Base-by-base conservation (phyloP, 2,113 vertebrate species). In the Corythaeola cristata region DNA sequence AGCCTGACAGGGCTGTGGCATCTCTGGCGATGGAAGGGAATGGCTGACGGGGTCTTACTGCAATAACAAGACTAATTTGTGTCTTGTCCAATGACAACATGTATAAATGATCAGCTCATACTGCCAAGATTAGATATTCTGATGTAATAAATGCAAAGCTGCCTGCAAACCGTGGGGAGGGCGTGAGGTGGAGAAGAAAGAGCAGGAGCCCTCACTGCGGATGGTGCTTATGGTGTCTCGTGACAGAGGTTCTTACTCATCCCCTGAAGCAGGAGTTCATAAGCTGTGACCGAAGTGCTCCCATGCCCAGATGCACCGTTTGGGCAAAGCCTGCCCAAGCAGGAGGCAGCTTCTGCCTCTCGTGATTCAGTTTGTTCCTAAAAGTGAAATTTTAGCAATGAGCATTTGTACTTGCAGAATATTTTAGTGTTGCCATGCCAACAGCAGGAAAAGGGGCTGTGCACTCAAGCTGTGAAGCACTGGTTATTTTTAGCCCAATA, bases 401-500 rank as follows among this genome's bases (percentile, higher is more conserved):
- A 96, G 89, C 78, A 9, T 95, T 97, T 95, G 68, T 94, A 86
- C 90, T 96, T 78, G 91, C 69, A 77, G 97, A 97, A 96, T 97
- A 97, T 97, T 97, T 97, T 95, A 97, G 92, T 50, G 96, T 97
- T 97, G 91, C 95, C 89, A 97, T 97, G 96, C 93, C 97, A 97
- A 97, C 97, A 1, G 77, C 96, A 95, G 89, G 88, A 93, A 90
- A 97, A 96, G 91, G 93, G 85, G 55, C 85, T 91, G 79, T 76
- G 89, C 6, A 12, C 89, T 96, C 93, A 89, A 89, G 97, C 95
- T 97, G 93, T 96, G 94, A 95, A 96, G 91, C 80, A 78, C 88
- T 91, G 80, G 94, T 91, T 97, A 97, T 97, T 97, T 97, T 97
- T 97, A 97, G 96, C 95, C 96, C 94, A 96, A 91, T 95, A 97